These are phyloP conservation scores for Cromileptes altivelis DNA, from an alignment of 2,113 vertebrate species.

Conservation along the genomic window DNA sequence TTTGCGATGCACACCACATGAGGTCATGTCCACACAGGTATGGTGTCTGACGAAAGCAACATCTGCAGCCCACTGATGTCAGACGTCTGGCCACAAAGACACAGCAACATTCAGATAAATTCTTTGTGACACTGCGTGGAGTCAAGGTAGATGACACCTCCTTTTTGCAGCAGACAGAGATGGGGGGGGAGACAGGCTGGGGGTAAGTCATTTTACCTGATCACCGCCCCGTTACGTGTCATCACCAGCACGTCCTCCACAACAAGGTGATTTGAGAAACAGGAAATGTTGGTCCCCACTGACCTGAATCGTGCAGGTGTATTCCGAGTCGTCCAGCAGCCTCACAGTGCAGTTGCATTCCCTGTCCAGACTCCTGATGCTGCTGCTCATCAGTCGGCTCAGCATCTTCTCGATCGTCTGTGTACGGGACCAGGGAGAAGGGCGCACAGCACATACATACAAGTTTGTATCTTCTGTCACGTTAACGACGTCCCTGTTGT, in stretches of 20 bases:
- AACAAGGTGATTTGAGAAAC: constrained; percentile 35
- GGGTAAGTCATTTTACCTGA: constrained; percentile 23
- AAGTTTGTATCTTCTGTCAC: constrained; percentile 66
- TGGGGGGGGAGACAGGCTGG: not conserved
- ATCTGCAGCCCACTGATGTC: constrained; percentile 46
- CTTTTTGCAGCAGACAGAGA: not conserved
- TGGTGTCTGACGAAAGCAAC: constrained; percentile 34
- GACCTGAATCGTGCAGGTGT: constrained; percentile 93
- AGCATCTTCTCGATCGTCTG: constrained; percentile 90
- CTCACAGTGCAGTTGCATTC: constrained; percentile 96
- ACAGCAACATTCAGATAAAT: constrained; percentile 4
- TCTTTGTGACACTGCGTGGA: not conserved
- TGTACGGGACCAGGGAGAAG: constrained; percentile 73
- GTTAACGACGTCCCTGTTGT: constrained; percentile 63
- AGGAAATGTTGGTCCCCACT: constrained; percentile 58
- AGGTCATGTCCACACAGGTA: constrained; percentile 49
- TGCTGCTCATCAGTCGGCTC: constrained; percentile 96
- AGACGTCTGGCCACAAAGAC: constrained; percentile 5
- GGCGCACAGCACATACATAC: constrained; percentile 59
- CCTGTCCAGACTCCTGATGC: constrained; percentile 96
- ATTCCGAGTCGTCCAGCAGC: constrained; percentile 98
- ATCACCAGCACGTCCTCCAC: constrained; percentile 27
- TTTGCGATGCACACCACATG: constrained; percentile 44
- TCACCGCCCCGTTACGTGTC: constrained; percentile 9
- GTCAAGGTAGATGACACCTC: constrained; percentile 5